Conservation (phyloP, 2,113 vertebrate genomes). For the Psilopsiagon aymara region DNA sequence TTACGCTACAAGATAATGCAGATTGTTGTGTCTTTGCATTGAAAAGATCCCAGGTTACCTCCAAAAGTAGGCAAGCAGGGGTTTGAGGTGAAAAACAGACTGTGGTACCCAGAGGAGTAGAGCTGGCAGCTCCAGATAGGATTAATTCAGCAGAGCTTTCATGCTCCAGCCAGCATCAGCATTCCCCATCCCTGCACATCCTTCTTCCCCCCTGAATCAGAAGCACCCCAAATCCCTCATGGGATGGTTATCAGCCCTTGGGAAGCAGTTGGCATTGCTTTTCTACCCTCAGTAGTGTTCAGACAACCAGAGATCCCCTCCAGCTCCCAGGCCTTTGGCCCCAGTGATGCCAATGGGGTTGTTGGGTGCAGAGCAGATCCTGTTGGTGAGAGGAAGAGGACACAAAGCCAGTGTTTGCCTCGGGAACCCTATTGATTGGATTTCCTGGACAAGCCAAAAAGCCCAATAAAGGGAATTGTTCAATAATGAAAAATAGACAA, state of each 20-base stretch:
- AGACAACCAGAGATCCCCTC: not conserved
- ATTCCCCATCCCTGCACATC: not conserved
- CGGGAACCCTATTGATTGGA: not conserved
- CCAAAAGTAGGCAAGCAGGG: not conserved
- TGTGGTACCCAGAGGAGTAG: not conserved
- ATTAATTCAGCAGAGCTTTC: not conserved
- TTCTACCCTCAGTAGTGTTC: not conserved
- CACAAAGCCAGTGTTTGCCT: not conserved
- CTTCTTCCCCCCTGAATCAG: not conserved
- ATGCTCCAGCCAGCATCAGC: not conserved
- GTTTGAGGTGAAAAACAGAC: not conserved
- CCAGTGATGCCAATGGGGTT: accelerated
- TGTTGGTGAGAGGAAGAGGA: not conserved
- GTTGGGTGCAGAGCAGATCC: not conserved
- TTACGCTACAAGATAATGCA: not conserved
- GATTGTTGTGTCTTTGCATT: not conserved
- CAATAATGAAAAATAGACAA: conserved; percentile 47
- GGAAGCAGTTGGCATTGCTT: not conserved
- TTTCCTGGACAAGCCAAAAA: conserved; percentile 59
- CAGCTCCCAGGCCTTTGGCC: not conserved
- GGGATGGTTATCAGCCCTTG: not conserved
- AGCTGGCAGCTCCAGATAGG: not conserved
- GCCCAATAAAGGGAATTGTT: conserved; percentile 46
- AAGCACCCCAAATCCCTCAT: not conserved
- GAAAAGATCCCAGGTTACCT: not conserved